Percentiles rank a stretch among this genome's conserved stretches.
These are phyloP conservation scores for Oscheius sp. DNA, from an alignment of 2,888 invertebrate genomes.

Conservation along the genomic window DNA sequence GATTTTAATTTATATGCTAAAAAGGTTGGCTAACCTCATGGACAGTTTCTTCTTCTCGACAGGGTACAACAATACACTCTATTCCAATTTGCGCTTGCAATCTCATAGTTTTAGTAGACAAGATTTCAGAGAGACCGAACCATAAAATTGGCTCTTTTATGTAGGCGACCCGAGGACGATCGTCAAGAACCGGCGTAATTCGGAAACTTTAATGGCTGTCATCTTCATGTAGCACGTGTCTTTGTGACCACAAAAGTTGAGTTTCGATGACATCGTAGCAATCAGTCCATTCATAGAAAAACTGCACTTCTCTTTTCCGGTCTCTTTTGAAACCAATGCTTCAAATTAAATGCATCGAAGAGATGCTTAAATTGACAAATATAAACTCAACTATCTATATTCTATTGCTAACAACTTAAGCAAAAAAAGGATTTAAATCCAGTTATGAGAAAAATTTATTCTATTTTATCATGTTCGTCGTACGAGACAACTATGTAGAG, in stretches of 20 bases:
- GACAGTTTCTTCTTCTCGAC: constrained; percentile 48
- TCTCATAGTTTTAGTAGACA: constrained; percentile 38
- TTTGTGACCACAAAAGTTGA: not conserved
- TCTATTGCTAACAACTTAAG: too few species aligned
- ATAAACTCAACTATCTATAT: too few species aligned
- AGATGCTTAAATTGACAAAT: too few species aligned
- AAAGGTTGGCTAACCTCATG: constrained; percentile 33
- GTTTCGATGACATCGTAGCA: not conserved
- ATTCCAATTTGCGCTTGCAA: constrained; percentile 56
- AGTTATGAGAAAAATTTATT: constrained; percentile 17
- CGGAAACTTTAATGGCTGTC: constrained; percentile 7
- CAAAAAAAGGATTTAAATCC: too few species aligned
- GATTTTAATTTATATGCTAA: not conserved
- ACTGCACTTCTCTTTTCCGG: too few species aligned
- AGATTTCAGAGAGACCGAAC: not conserved
- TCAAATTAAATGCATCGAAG: too few species aligned
- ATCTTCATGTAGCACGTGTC: not conserved
- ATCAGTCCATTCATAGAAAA: too few species aligned
- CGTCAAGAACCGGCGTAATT: constrained; percentile 30
- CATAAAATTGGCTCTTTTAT: too few species aligned
- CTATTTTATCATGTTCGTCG: not conserved
- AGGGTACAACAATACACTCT: constrained; percentile 55
- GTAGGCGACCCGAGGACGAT: constrained; percentile 12
- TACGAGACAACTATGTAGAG: not conserved
- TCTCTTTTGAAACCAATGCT: too few species aligned